Base-by-base conservation (phyloP, 2,888 invertebrate species). In the Cantharis flavilabris region DNA sequence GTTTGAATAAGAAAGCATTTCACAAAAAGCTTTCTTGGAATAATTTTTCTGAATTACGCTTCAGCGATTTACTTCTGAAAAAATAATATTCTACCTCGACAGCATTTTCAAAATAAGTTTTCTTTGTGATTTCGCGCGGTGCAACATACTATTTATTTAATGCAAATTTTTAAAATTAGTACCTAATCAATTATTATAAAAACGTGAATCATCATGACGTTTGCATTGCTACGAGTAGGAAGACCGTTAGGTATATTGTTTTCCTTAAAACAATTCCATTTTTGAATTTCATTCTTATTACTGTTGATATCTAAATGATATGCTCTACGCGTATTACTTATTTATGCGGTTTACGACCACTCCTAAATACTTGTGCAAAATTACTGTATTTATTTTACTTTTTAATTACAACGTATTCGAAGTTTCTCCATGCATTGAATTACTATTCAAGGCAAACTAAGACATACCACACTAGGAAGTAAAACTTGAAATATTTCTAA, bases 291-390 rank as follows among this genome's bases (percentile, higher is more conserved):
- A 49, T 49, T 49, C 49, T 5, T 33, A 4, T 49, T 49, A 49
- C 49, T 49, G 33, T 49, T 49, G n/a, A 49, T n/a, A 49, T n/a
- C n/a, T 49, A 49, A 49, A 49, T 49, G n/a, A n/a, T 49, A 49
- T 49, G 49, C 49, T n/a, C 49, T n/a, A 49, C 49, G 49, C 49
- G 49, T 49, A 49, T 49, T 49, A n/a, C 49, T 49, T 49, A 49
- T 49, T 49, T 49, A 49, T 49, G 23, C 28, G 67, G 13, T 67
- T 49, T 26, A 33, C 67, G 72, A 72, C 65, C 72, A 33, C 72
- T 67, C 72, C 72, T 67, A 72, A 72, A 72, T 72, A 72, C 67
- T 67, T 72, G n/a, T 72, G 20, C n/a, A 71, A 64, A 72, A 49
- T 72, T 72, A 28, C 62, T 67, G 67, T 49, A 72, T 72, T 72